These are phyloP conservation scores for Drosophila pseudotakahashii DNA, from an alignment of 2,888 invertebrate genomes.

Conservation along the genomic window DNA sequence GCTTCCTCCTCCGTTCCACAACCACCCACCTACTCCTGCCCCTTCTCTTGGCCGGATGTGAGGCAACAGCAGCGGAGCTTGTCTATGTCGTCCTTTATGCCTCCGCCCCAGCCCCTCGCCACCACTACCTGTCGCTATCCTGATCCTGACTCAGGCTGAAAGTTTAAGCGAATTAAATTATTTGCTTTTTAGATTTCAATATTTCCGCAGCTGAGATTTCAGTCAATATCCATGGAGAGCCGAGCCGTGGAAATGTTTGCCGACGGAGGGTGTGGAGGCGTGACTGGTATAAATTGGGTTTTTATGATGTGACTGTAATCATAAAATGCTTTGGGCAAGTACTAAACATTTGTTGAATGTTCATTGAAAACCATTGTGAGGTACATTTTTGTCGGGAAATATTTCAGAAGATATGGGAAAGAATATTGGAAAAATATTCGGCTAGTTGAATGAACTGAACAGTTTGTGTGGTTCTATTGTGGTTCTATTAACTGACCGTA, in stretches of 20 bases:
- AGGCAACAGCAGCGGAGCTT: slow-evolving; percentile 67
- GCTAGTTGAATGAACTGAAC: too few relatives aligned
- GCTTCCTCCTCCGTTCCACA: slow-evolving; percentile 43
- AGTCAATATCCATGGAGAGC: slow-evolving; percentile 62
- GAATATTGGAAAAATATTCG: too few relatives aligned
- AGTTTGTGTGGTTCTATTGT: too few relatives aligned
- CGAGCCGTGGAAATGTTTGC: slow-evolving; percentile 10
- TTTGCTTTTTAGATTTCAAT: slow-evolving; percentile 81
- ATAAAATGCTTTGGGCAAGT: slow-evolving; percentile 69
- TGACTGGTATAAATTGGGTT: slow-evolving; percentile 68
- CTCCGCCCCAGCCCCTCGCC: neutral
- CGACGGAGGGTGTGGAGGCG: slow-evolving; percentile 22
- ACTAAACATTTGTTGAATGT: slow-evolving; percentile 48
- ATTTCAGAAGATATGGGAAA: slow-evolving; percentile 1
- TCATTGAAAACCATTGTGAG: slow-evolving; percentile 14
- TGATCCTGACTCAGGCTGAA: slow-evolving; percentile 46
- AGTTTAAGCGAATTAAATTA: slow-evolving; percentile 80
- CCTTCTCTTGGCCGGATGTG: slow-evolving; percentile 57
- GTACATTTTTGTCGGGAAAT: neutral
- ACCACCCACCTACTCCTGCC: slow-evolving; percentile 7
- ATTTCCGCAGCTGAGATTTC: slow-evolving; percentile 77
- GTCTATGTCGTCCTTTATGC: slow-evolving; percentile 60
- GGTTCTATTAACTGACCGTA: too few relatives aligned
- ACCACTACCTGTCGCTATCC: slow-evolving; percentile 14
- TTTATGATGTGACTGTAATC: slow-evolving; percentile 76